phyloP scores from a whole-genome alignment of 2,797 vertebrate species.

The Pangasius mekongensis region DNA sequence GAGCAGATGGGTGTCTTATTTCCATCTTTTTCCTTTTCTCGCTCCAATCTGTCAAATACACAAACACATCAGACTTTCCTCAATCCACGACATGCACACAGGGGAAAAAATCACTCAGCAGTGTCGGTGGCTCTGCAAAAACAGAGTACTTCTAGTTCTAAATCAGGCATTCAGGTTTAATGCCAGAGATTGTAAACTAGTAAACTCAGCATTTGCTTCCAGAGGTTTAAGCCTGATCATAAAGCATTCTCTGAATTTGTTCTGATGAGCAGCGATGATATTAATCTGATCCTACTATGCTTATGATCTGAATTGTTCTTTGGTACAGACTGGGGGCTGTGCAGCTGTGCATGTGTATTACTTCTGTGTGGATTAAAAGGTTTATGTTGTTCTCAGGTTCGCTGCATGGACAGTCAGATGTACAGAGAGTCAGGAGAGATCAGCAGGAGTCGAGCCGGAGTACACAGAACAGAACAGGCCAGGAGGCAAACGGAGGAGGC shows the following conservation, averaged over 20 bases:
- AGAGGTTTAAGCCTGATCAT: not conserved
- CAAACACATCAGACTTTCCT: conserved; percentile 9
- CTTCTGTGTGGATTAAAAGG: not conserved
- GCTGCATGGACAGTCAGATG: conserved; percentile 49
- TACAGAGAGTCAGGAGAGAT: conserved; percentile 66
- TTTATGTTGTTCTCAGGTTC: conserved; percentile 59
- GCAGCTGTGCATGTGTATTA: not conserved
- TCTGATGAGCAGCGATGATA: not conserved
- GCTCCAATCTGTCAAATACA: not conserved
- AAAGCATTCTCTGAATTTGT: not conserved
- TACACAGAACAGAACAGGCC: conserved; percentile 73
- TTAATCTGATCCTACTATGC: not conserved
- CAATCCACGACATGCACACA: not conserved
- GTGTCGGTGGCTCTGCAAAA: not conserved
- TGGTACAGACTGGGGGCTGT: not conserved
- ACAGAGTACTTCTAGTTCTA: not conserved
- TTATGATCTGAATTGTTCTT: not conserved
- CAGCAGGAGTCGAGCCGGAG: conserved; percentile 57
- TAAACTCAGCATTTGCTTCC: not conserved
- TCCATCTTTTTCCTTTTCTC: conserved; percentile 7
- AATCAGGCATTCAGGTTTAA: not conserved
- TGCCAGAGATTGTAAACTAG: not conserved
- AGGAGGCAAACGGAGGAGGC: conserved; percentile 72
- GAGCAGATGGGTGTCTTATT: not conserved
- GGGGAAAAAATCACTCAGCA: not conserved